Conservation (phyloP, 2,888 invertebrate genomes). For the Tillus elongatus region DNA sequence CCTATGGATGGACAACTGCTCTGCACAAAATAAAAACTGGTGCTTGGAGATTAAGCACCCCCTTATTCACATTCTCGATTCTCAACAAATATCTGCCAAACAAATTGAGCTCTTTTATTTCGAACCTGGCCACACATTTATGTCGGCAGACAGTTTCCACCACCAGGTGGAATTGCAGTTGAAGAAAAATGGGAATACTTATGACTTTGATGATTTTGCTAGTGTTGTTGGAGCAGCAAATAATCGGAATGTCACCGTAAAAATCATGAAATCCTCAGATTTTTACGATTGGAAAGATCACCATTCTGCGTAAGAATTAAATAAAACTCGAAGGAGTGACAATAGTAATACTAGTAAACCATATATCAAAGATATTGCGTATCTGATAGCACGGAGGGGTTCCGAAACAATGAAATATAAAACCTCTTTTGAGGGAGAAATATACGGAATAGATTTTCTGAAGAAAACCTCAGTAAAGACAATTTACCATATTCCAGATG, state of each 20-base stretch:
- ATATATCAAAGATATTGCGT: too few species aligned
- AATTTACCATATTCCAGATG: too few species aligned
- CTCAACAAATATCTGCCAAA: conserved; percentile 7
- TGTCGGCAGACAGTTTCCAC: conserved; percentile 31
- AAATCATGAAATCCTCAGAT: conserved; percentile 19
- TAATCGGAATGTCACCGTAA: conserved; percentile 15
- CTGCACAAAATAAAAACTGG: conserved; percentile 21
- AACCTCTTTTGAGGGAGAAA: too few species aligned
- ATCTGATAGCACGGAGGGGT: too few species aligned
- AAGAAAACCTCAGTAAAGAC: too few species aligned
- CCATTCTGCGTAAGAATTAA: too few species aligned
- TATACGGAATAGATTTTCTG: too few species aligned
- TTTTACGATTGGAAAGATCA: conserved; percentile 20
- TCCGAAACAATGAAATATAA: too few species aligned
- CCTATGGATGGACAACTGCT: conserved; percentile 21
- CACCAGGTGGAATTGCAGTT: conserved; percentile 27
- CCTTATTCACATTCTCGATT: conserved; percentile 15
- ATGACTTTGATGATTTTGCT: conserved; percentile 20
- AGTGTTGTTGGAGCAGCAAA: conserved; percentile 19
- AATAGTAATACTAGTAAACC: too few species aligned
- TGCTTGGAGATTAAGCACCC: conserved; percentile 15
- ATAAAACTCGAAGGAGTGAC: too few species aligned
- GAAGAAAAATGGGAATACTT: conserved; percentile 21
- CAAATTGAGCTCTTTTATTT: conserved; percentile 20
- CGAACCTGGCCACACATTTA: conserved; percentile 28